Evolutionary conservation across 2,797 vertebrate species (phyloP).

Genomic region (Danio choprae): DNA sequence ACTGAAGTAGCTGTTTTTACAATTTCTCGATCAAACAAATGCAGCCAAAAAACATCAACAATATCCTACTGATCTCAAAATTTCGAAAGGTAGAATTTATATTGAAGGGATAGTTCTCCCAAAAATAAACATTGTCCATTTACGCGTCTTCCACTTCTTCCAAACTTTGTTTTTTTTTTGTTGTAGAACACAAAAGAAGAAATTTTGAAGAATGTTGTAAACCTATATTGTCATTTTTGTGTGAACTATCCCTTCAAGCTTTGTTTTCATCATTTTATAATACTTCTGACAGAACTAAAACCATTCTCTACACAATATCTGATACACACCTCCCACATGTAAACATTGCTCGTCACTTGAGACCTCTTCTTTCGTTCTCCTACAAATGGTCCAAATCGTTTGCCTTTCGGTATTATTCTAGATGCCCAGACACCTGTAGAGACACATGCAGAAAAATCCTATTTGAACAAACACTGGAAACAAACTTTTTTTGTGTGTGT

Average conservation of each 20-base stretch:
- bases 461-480: background rate
- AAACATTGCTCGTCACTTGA: conserved; percentile 94
- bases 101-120: too few relatives aligned
- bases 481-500: background rate
- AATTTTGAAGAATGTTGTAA: too few relatives aligned
- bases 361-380: conserved; percentile 94
- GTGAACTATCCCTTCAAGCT: background rate
- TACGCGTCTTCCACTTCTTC: too few relatives aligned
- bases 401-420: conserved; percentile 88
- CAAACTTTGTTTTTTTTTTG: too few relatives aligned
- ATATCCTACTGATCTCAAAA: background rate
- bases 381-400: conserved; percentile 90
- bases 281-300: background rate
- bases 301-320: background rate
- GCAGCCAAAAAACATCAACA: background rate
- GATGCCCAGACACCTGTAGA: conserved; percentile 90
- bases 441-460: background rate
- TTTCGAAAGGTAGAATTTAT: background rate
- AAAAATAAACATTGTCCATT: too few relatives aligned
- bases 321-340: conserved; percentile 94
- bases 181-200: too few relatives aligned
- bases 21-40: background rate
- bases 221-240: too few relatives aligned
- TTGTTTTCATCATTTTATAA: background rate
- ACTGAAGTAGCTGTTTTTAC: background rate